phyloP scores from a whole-genome alignment of 2,888 invertebrate genomes.

The Andrena camellia region DNA sequence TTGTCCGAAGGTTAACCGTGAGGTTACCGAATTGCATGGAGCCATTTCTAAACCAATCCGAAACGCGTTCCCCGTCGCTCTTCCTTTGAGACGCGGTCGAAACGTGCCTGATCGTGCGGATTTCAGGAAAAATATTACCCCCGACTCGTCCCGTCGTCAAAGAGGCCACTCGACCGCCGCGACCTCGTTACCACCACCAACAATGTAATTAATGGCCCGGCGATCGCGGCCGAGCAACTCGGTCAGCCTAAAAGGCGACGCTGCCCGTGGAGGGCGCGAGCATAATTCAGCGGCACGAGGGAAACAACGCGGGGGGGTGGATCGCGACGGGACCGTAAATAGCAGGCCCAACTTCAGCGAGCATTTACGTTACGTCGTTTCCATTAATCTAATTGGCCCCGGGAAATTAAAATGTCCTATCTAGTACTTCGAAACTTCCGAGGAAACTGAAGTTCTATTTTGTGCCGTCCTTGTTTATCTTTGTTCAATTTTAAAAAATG shows the following conservation, averaged over 20 bases:
- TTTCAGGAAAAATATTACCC: conserved; percentile 8
- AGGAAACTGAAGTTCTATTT: no score
- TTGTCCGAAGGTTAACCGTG: neutral
- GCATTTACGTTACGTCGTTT: neutral
- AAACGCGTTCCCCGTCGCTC: neutral
- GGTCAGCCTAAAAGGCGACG: neutral
- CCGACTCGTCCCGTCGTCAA: neutral
- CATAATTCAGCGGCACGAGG: neutral
- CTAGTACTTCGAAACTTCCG: no score
- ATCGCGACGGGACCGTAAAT: conserved; percentile 1
- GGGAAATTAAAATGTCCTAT: neutral
- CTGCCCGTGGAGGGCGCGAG: neutral
- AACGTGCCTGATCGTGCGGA: conserved; percentile 13
- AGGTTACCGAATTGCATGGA: neutral
- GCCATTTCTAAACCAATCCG: neutral
- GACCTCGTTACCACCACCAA: conserved; percentile 17
- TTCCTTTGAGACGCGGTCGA: neutral
- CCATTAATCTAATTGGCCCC: neutral
- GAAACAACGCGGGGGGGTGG: neutral
- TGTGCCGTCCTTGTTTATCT: no score
- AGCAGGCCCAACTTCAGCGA: neutral
- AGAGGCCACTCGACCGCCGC: conserved; percentile 11
- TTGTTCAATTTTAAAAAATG: no score
- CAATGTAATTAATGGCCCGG: conserved; percentile 40
- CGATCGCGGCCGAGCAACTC: conserved; percentile 25